Percentiles rank a stretch among this genome's conserved stretches.
These are phyloP conservation scores for Saccopteryx bilineata DNA, from an alignment of 2,113 vertebrate genomes.

Conservation along the genomic window DNA sequence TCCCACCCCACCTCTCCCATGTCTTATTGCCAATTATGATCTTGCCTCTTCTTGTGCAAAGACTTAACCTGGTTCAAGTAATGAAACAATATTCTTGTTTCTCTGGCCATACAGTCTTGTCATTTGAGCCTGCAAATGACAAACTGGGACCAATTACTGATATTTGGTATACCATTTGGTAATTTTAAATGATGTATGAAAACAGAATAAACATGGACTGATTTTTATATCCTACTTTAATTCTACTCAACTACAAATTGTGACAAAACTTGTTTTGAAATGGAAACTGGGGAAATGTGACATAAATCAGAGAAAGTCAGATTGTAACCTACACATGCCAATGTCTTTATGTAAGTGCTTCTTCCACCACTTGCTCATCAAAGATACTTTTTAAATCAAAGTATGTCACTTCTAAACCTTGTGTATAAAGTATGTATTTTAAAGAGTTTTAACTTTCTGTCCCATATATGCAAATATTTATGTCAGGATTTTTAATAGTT, in stretches of 20 bases:
- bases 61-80: not conserved
- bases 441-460: not conserved
- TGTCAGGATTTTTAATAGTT: not conserved
- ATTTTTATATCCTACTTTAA: conserved; percentile 57
- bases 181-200: conserved; percentile 67
- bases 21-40: not conserved
- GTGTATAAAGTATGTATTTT: not conserved
- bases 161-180: not conserved
- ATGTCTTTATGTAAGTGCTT: conserved; percentile 35
- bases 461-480: conserved; percentile 16
- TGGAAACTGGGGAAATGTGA: conserved; percentile 56
- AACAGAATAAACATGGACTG: conserved; percentile 51
- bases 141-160: not conserved
- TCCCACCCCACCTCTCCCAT: not conserved
- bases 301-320: conserved; percentile 59
- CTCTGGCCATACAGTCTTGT: not conserved
- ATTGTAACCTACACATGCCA: conserved; percentile 67
- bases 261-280: conserved; percentile 74
- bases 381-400: conserved; percentile 48
- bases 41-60: not conserved
- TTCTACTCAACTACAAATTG: conserved; percentile 64
- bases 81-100: not conserved
- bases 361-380: not conserved
- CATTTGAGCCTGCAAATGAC: not conserved
- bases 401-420: not conserved